Percentiles rank a stretch among this genome's conserved stretches.
phyloP scores from a whole-genome alignment of 2,113 vertebrate species.

The Lethenteron reissneri region DNA sequence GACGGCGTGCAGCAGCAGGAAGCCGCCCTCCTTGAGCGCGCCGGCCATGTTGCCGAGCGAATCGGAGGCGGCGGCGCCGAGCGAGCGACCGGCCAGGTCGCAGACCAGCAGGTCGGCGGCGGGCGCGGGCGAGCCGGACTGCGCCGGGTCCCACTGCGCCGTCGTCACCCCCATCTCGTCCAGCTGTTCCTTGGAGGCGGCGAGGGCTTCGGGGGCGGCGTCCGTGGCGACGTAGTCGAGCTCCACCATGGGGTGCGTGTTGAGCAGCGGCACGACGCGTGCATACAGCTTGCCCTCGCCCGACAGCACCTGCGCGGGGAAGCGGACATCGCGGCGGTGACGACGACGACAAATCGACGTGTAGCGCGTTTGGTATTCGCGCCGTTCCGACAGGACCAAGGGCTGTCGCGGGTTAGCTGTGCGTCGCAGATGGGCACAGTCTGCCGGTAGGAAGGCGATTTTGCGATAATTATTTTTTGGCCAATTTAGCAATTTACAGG shows the following conservation, averaged over 20 bases:
- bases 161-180: constrained; percentile 21
- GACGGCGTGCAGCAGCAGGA: constrained; percentile 55
- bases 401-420: too few species aligned
- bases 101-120: constrained; percentile 49
- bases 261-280: constrained; percentile 32
- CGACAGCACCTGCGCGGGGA: constrained; percentile 34
- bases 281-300: constrained; percentile 40
- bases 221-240: constrained; percentile 58
- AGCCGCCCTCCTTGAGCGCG: constrained; percentile 43
- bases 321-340: background rate
- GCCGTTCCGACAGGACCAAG: too few species aligned
- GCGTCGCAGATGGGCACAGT: too few species aligned
- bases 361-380: too few species aligned
- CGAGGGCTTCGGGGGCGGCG: constrained; percentile 19
- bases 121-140: constrained; percentile 18
- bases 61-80: constrained; percentile 13
- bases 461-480: too few species aligned
- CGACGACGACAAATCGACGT: too few species aligned
- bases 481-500: too few species aligned
- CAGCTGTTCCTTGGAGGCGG: constrained; percentile 20
- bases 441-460: too few species aligned
- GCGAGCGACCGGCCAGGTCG: constrained; percentile 28
- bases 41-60: constrained; percentile 42
- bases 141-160: constrained; percentile 45
- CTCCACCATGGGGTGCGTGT: constrained; percentile 43